Conservation (phyloP, 2,797 vertebrate genomes). For the Phalanger gymnotis region DNA sequence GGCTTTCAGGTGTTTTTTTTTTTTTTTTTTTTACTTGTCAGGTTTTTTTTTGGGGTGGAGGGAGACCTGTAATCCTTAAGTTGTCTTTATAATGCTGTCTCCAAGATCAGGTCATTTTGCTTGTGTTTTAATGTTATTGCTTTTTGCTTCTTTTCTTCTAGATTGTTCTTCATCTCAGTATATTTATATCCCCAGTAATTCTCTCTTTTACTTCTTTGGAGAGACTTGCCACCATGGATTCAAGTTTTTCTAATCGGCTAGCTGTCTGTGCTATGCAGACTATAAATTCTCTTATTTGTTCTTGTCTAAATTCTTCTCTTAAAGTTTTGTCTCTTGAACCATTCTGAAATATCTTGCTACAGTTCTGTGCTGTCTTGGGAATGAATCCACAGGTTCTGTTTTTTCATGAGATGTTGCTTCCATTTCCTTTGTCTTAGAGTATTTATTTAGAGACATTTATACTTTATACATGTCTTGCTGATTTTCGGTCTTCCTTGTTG, state of each 20-base stretch:
- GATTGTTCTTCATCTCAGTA: not conserved
- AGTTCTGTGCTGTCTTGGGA: not conserved
- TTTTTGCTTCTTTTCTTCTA: not conserved
- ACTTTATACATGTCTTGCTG: not conserved
- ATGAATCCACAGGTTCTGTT: not conserved
- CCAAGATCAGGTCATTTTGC: not conserved
- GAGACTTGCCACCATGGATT: not conserved
- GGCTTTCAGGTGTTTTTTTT: not conserved
- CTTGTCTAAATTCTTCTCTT: not conserved
- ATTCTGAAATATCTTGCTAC: not conserved
- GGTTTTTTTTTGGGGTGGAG: not conserved
- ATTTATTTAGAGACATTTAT: not conserved
- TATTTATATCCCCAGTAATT: not conserved
- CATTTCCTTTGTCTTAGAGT: not conserved
- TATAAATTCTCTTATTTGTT: not conserved
- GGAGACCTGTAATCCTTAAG: not conserved
- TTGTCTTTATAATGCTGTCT: not conserved
- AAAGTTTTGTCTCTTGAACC: not conserved
- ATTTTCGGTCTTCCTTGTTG: not conserved
- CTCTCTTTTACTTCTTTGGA: not conserved
- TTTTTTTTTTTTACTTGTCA: not conserved
- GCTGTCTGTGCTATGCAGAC: not conserved
- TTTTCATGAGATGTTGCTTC: not conserved
- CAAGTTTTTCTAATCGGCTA: not conserved
- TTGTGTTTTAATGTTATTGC: not conserved